Evolutionary conservation across 2,113 vertebrate genomes (phyloP).

Genomic region (Podarcis muralis): DNA sequence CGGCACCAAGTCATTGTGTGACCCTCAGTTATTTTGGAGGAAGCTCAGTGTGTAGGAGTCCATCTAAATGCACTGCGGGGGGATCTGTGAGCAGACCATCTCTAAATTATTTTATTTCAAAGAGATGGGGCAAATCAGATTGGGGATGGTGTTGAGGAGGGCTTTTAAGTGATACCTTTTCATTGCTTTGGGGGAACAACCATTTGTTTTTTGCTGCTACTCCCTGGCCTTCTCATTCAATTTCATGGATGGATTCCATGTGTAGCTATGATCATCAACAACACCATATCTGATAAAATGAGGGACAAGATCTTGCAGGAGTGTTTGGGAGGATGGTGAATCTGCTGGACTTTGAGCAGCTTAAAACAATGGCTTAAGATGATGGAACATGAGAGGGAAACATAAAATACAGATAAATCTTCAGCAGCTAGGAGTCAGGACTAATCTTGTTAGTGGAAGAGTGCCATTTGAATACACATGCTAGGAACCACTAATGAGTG

Average conservation of each 20-base stretch:
- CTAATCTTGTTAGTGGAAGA: not conserved
- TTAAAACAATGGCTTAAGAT: not conserved
- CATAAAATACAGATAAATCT: not conserved
- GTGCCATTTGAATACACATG: too few species aligned
- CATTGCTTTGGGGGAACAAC: not conserved
- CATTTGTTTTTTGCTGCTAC: not conserved
- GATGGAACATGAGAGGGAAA: not conserved
- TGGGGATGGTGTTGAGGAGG: not conserved
- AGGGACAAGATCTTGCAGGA: not conserved
- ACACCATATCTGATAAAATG: not conserved
- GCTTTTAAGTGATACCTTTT: not conserved
- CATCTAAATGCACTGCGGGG: not conserved
- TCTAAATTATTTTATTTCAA: not conserved
- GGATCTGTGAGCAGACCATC: not conserved
- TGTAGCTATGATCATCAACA: not conserved
- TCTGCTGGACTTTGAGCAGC: not conserved
- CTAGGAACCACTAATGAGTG: too few species aligned
- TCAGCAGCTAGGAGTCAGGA: not conserved
- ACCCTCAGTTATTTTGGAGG: constrained; percentile 21
- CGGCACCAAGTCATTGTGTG: not conserved
- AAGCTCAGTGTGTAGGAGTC: not conserved
- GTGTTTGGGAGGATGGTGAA: not conserved
- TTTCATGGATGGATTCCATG: not conserved
- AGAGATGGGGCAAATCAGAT: not conserved
- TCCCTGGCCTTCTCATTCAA: not conserved